phyloP scores from a whole-genome alignment of 1,140 invertebrate species.

The Nixonia krombeini region DNA sequence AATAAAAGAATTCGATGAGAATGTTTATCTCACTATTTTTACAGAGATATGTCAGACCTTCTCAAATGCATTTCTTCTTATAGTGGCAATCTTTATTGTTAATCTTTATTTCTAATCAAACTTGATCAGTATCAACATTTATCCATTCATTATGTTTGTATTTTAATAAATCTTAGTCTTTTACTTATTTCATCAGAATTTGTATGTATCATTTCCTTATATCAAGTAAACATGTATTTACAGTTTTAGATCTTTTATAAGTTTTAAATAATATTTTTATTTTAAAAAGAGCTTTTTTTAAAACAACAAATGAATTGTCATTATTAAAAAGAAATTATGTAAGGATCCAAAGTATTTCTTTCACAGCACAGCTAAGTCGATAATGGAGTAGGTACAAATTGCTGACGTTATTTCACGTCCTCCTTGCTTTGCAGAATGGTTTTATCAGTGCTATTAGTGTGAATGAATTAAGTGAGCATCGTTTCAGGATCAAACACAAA shows the following conservation, averaged over 20 bases:
- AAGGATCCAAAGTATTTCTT: neutral
- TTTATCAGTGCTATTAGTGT: constrained; percentile 13
- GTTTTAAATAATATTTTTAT: neutral
- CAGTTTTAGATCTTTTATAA: too few species aligned
- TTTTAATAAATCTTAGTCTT: neutral
- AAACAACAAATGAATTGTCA: neutral
- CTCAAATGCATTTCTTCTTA: too few species aligned
- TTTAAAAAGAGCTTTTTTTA: too few species aligned
- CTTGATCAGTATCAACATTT: too few species aligned
- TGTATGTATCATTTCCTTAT: too few species aligned
- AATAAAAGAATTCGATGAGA: neutral
- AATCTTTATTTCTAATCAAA: too few species aligned
- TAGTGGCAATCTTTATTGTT: too few species aligned
- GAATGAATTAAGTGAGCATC: constrained; percentile 8
- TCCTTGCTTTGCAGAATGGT: constrained; percentile 2
- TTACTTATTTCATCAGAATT: neutral
- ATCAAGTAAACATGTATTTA: too few species aligned
- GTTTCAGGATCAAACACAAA: neutral
- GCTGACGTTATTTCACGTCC: neutral
- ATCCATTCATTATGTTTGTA: constrained; percentile 3
- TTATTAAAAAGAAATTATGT: neutral
- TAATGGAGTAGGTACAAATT: neutral
- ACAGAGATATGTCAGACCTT: too few species aligned
- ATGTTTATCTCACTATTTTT: neutral
- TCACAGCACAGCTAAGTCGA: too few species aligned